A percentile compares a stretch with the other conserved stretches of the same genome.
Evolutionary conservation across 2,888 invertebrate species (phyloP).

Genomic region (Drosophila suboccidentalis): DNA sequence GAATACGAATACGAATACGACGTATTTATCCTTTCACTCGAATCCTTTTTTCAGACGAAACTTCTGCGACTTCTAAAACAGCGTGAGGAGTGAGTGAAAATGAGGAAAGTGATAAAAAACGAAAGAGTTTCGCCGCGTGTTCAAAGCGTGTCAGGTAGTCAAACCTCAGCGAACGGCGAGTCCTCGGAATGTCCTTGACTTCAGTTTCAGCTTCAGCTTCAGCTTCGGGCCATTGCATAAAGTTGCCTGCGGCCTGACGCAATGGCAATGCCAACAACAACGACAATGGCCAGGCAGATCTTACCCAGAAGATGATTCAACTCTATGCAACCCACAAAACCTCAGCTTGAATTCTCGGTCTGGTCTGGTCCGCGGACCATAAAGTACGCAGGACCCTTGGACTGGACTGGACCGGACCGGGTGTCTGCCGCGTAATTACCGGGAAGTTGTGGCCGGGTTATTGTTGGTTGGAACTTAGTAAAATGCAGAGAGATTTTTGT

Average conservation of each 20-base stretch:
- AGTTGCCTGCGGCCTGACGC: slow-evolving; percentile 66
- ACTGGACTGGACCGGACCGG: slow-evolving; percentile 5
- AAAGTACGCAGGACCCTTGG: slow-evolving; percentile 37
- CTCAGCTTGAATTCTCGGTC: slow-evolving; percentile 39
- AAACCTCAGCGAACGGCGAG: slow-evolving; percentile 3
- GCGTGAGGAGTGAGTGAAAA: slow-evolving; percentile 41
- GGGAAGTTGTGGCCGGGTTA: slow-evolving; percentile 39
- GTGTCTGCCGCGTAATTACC: slow-evolving; percentile 37
- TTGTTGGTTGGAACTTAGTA: background rate
- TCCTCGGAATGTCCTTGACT: slow-evolving; percentile 59
- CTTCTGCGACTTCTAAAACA: background rate
- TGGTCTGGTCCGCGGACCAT: slow-evolving; percentile 19
- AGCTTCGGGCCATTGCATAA: slow-evolving; percentile 61
- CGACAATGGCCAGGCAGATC: slow-evolving; percentile 60
- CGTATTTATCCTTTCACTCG: slow-evolving; percentile 44
- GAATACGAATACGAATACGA: slow-evolving; percentile 29
- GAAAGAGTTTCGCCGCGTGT: slow-evolving; percentile 71
- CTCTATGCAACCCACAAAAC: slow-evolving; percentile 78
- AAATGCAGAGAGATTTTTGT: slow-evolving; percentile 9
- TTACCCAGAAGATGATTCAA: slow-evolving; percentile 68
- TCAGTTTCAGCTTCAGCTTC: slow-evolving; percentile 30
- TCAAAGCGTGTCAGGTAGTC: slow-evolving; percentile 73
- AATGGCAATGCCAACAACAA: slow-evolving; percentile 21
- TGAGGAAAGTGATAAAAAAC: slow-evolving; percentile 1
- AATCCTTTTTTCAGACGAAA: slow-evolving; percentile 52